Conservation (phyloP, 2,888 invertebrate species). For the Netelia virgata region DNA sequence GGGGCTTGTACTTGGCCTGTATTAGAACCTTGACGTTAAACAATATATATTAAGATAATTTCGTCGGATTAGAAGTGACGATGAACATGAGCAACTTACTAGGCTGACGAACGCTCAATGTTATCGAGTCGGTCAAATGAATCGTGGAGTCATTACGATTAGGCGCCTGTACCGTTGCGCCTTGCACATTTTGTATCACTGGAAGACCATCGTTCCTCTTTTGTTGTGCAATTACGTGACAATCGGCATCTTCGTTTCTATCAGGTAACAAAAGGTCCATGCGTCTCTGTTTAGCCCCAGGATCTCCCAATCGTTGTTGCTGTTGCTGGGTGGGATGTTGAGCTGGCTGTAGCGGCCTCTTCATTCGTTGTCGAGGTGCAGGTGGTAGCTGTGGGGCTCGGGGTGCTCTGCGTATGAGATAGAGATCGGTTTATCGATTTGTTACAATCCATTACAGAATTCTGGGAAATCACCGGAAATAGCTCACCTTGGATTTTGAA, state of each 20-base stretch:
- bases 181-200: conserved; percentile 91
- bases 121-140: conserved; percentile 91
- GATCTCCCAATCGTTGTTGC: conserved; percentile 74
- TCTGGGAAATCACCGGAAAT: background rate
- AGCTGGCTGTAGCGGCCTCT: conserved; percentile 78
- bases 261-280: conserved; percentile 89
- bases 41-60: conserved; percentile 68
- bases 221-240: conserved; percentile 91
- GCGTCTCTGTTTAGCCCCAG: conserved; percentile 84
- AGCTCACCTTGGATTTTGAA: conserved; percentile 73
- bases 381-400: conserved; percentile 77
- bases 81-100: conserved; percentile 74
- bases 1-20: conserved; percentile 81
- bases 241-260: conserved; percentile 91
- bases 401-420: conserved; percentile 74
- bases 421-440: too few relatives aligned
- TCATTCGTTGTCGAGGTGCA: conserved; percentile 81
- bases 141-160: conserved; percentile 86
- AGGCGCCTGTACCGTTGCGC: conserved; percentile 80
- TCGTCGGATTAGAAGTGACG: background rate
- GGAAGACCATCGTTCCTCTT: conserved; percentile 90
- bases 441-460: background rate
- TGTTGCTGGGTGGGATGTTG: conserved; percentile 72
- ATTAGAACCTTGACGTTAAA: conserved; percentile 81
- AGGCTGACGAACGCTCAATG: conserved; percentile 87